Percentiles rank a stretch among this genome's conserved stretches.
These are phyloP conservation scores for Apistogramma diplotaenia DNA, from an alignment of 2,113 vertebrate species.

Conservation along the genomic window DNA sequence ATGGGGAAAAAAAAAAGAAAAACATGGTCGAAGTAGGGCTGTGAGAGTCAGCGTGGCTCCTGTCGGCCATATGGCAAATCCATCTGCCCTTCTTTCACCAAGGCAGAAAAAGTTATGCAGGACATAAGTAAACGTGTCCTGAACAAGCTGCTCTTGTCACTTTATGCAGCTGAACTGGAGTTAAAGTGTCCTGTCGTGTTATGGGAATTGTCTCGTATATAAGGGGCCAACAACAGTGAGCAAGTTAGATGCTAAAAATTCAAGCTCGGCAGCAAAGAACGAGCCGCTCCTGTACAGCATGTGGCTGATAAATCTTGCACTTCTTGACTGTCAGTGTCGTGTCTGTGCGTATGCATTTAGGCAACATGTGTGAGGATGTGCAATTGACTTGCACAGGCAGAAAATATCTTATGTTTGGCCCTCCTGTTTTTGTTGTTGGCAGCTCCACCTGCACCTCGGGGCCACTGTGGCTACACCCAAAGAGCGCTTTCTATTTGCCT, in stretches of 20 bases:
- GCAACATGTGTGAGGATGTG: slow-evolving; percentile 3
- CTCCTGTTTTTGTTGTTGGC: slow-evolving; percentile 2
- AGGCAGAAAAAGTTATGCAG: slow-evolving; percentile 34
- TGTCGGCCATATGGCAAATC: slow-evolving; percentile 64
- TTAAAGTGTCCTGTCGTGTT: neutral
- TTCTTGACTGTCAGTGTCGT: neutral
- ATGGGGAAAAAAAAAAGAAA: neutral
- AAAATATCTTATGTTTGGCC: slow-evolving; percentile 50
- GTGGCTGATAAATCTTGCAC: slow-evolving; percentile 4
- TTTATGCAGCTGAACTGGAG: neutral
- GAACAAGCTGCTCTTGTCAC: slow-evolving; percentile 16
- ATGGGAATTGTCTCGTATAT: neutral
- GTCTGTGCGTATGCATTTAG: neutral
- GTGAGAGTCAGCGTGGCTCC: slow-evolving; percentile 35
- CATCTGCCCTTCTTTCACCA: slow-evolving; percentile 54
- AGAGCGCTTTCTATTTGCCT: neutral
- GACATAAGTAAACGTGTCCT: slow-evolving; percentile 17
- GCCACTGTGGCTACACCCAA: neutral
- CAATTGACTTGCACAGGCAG: slow-evolving; percentile 28
- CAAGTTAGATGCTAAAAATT: neutral
- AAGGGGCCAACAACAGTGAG: neutral
- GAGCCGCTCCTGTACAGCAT: neutral
- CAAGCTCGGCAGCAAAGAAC: neutral
- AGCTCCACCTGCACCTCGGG: slow-evolving; percentile 25
- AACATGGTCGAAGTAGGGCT: neutral